Percentiles rank a stretch among this genome's conserved stretches.
Conservation (phyloP, 2,888 invertebrate genomes). For the Drosophila koepferae region DNA sequence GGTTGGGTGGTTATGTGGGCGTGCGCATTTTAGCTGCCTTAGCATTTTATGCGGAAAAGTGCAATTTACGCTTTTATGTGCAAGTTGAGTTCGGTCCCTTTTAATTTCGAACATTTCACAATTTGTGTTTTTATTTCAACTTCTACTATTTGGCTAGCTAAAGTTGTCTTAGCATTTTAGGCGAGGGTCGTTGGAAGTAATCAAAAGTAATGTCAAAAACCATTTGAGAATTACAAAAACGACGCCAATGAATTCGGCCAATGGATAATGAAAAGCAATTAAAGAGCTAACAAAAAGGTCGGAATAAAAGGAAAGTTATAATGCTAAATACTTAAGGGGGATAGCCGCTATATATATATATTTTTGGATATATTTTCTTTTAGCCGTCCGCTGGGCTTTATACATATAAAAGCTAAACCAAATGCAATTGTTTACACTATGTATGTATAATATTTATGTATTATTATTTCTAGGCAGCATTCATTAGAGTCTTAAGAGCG, state of each 20-base stretch:
- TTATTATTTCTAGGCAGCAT: conserved; percentile 52
- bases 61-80: conserved; percentile 54
- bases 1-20: conserved; percentile 17
- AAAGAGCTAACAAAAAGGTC: conserved; percentile 4
- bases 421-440: conserved; percentile 43
- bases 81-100: conserved; percentile 26
- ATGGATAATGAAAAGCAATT: conserved; percentile 19
- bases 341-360: not conserved
- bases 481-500: conserved; percentile 30
- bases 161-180: conserved; percentile 1
- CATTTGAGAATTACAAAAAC: conserved; percentile 21
- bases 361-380: not conserved
- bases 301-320: not conserved
- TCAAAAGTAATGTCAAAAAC: conserved; percentile 34
- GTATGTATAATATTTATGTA: not conserved
- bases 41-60: conserved; percentile 59
- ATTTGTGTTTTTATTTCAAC: conserved; percentile 16
- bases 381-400: conserved; percentile 4
- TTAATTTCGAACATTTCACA: conserved; percentile 29
- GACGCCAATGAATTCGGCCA: conserved; percentile 3
- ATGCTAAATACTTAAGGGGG: not conserved
- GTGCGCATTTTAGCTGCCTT: conserved; percentile 38
- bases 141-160: conserved; percentile 8
- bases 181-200: conserved; percentile 5
- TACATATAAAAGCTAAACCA: conserved; percentile 43